A percentile compares a stretch with the other conserved stretches of the same genome.
Evolutionary conservation across 2,888 invertebrate species (phyloP).

Genomic region (Neelides folsomi): DNA sequence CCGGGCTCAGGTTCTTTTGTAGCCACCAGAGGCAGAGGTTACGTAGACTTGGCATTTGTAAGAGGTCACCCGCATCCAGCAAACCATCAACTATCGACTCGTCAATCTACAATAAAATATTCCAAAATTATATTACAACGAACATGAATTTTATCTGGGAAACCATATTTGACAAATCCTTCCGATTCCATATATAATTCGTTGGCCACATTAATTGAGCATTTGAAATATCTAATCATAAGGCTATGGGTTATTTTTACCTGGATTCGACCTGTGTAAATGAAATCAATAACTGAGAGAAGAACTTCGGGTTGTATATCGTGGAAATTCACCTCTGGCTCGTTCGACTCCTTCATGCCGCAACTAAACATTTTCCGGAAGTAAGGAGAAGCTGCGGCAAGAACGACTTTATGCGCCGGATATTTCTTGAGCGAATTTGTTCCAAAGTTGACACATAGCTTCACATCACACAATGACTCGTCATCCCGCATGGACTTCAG

Average conservation of each 20-base stretch:
- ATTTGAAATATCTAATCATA: background rate
- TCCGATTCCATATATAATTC: background rate
- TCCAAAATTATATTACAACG: background rate
- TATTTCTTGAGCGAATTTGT: slow-evolving; percentile 24
- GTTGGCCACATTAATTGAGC: background rate
- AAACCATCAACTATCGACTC: slow-evolving; percentile 34
- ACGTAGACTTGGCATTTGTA: slow-evolving; percentile 34
- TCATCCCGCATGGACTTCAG: slow-evolving; percentile 31
- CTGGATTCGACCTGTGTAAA: slow-evolving; percentile 34
- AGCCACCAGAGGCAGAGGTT: slow-evolving; percentile 34
- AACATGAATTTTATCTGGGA: background rate
- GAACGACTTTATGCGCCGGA: slow-evolving; percentile 38
- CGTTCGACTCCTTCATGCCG: slow-evolving; percentile 33
- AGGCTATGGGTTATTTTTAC: slow-evolving; percentile 16
- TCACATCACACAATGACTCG: slow-evolving; percentile 32
- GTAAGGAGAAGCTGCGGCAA: slow-evolving; percentile 41
- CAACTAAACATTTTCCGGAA: slow-evolving; percentile 37
- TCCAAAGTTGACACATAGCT: slow-evolving; percentile 15
- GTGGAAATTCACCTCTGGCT: slow-evolving; percentile 34
- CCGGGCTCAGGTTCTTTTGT: slow-evolving; percentile 30
- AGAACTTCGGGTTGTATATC: slow-evolving; percentile 32
- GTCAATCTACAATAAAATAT: slow-evolving; percentile 28
- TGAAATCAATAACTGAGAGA: slow-evolving; percentile 33
- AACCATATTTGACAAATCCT: background rate
- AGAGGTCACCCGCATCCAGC: slow-evolving; percentile 34